Evolutionary conservation across 2,113 vertebrate species (phyloP).

Genomic region (Onychostoma macrolepis): DNA sequence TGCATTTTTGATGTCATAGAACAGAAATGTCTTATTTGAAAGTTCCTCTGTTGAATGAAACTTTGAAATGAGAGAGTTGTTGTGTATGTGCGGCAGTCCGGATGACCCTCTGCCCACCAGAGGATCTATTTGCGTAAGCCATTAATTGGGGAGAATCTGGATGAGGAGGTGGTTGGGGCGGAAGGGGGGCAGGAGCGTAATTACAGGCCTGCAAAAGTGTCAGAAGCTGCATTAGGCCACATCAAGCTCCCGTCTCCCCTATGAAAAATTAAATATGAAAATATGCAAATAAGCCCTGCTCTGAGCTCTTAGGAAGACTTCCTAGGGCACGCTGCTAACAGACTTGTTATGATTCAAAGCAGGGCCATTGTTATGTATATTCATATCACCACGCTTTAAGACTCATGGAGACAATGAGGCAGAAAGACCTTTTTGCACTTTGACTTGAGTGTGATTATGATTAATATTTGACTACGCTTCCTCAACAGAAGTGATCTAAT

Average conservation of each 20-base stretch:
- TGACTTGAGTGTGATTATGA: conserved; percentile 55
- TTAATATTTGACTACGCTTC: conserved; percentile 45
- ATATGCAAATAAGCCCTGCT: conserved; percentile 73
- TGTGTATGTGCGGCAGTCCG: conserved; percentile 60
- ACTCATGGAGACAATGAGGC: conserved; percentile 55
- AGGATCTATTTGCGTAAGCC: conserved; percentile 75
- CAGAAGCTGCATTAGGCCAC: conserved; percentile 75
- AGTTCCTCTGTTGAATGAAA: conserved; percentile 32
- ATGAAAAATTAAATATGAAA: conserved; percentile 75
- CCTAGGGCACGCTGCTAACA: conserved; percentile 67
- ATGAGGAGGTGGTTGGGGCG: conserved; percentile 68
- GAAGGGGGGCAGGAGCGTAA: conserved; percentile 67
- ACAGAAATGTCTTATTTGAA: neutral
- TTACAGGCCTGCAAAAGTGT: conserved; percentile 71
- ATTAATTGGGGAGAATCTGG: conserved; percentile 75
- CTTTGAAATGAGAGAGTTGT: conserved; percentile 40
- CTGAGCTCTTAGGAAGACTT: conserved; percentile 61
- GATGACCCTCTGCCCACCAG: conserved; percentile 66
- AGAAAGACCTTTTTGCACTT: conserved; percentile 54
- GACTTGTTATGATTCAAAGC: conserved; percentile 73
- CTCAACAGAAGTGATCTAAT: conserved; percentile 25
- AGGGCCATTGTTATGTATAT: conserved; percentile 64
- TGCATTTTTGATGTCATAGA: neutral
- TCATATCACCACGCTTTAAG: conserved; percentile 51
- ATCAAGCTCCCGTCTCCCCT: conserved; percentile 72